Base-by-base conservation (phyloP, 1,140 invertebrate species). In the Drosophila chauvacae region DNA sequence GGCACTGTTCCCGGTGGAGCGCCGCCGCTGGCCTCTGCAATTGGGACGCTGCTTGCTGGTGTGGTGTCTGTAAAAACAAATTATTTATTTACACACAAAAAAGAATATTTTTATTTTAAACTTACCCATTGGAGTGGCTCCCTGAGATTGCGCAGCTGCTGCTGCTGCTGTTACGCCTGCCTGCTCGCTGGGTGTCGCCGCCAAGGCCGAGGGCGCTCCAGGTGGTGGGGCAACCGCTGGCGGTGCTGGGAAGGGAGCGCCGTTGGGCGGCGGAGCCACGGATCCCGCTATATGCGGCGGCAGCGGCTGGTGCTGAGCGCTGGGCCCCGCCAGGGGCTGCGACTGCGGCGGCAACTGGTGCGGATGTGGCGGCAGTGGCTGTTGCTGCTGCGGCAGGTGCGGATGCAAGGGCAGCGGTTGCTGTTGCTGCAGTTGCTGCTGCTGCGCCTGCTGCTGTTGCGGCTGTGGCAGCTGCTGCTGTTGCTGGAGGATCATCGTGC, bases 121-220 rank as follows among this genome's bases (percentile, higher is more conserved):
- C 78, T 61, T 56, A 92, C 91, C 91, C 91, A 92, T 91, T 23
- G 91, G 84, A 30, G 77, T 91, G 23, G 91, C 70, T 16, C 77
- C 48, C 65, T 88, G 91, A 65, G 86, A 61, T 68, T 72, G 78
- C 4, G 69, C 30, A 30, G 30, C 51, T 48, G 63, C 20, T 23
- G 66, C 63, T 11, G 77, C 60, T 51, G 63, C 57, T 50, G 79
- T 48, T 11, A 39, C 53, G 9, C 59, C 37, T 4, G 41, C 28
- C 30, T 44, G 69, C 10, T 72, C 70, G 66, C 37, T 44, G 45
- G 50, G 47, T 26, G 47, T 50, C 9, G 61, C 48, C 3, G 37
- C 37, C 5, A 65, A 13, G 23, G 64, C 26, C 13, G 71, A 20
- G 5, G 63, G 37, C 20, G 42, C 41, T 37, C 53, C 69, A 4